A percentile compares a stretch with the other conserved stretches of the same genome.
phyloP scores from a whole-genome alignment of 2,797 vertebrate species.

The Acomys russatus region DNA sequence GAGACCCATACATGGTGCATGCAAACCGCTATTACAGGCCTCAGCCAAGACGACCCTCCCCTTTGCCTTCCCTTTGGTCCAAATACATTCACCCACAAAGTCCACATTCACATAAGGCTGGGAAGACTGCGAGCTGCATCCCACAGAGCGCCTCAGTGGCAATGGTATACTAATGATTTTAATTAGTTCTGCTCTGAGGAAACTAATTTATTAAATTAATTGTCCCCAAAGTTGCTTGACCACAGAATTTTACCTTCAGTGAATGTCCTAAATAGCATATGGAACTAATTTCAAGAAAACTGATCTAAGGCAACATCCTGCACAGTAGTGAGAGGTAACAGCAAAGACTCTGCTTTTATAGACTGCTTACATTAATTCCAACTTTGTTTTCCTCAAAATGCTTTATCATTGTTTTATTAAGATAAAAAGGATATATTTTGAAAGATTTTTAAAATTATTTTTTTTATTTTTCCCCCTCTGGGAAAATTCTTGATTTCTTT shows the following conservation, averaged over 20 bases:
- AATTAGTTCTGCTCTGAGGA: conserved; percentile 50
- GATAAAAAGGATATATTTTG: neutral
- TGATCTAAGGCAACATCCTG: neutral
- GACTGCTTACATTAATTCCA: conserved; percentile 21
- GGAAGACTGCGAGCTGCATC: neutral
- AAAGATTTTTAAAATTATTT: conserved; percentile 10
- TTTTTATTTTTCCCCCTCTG: neutral
- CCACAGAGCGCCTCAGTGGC: neutral
- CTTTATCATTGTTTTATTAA: conserved; percentile 23
- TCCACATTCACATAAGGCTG: neutral
- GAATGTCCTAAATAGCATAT: neutral
- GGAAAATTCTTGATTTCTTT: conserved; percentile 53
- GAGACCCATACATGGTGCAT: neutral
- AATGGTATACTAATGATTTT: neutral
- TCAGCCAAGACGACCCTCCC: neutral
- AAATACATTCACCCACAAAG: neutral
- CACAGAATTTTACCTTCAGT: conserved; percentile 57
- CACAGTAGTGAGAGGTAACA: neutral
- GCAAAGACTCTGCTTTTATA: conserved; percentile 7
- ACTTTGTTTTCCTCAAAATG: conserved; percentile 55
- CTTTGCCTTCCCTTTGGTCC: too few relatives aligned
- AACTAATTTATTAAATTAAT: conserved; percentile 43
- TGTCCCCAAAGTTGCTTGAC: conserved; percentile 57
- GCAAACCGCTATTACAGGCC: neutral
- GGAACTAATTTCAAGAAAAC: conserved; percentile 36